Conservation (phyloP, 2,113 vertebrate species). For the Stigmatopora argus region DNA sequence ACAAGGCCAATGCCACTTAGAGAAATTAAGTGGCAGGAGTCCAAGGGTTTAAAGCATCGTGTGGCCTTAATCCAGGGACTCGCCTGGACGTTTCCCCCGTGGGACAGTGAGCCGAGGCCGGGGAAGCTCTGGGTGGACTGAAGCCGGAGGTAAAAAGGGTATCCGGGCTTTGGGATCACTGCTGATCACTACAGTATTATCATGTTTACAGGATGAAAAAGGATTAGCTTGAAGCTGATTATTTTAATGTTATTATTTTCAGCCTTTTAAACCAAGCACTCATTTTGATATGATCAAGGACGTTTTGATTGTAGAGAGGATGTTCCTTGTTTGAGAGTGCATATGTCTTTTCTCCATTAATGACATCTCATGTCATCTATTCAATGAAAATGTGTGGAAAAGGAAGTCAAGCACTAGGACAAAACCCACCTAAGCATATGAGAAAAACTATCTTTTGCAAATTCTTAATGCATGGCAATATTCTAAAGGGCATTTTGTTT, state of each 20-base stretch:
- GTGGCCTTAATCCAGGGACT: constrained; percentile 67
- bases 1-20: constrained; percentile 51
- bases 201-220: constrained; percentile 49
- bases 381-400: no score
- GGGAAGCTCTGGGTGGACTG: constrained; percentile 22
- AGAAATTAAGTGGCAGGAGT: constrained; percentile 64
- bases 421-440: no score
- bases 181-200: constrained; percentile 58
- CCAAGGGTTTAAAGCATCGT: constrained; percentile 56
- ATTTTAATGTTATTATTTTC: constrained; percentile 61
- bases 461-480: no score
- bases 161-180: constrained; percentile 40
- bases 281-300: constrained; percentile 2
- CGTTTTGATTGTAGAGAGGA: not conserved
- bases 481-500: no score
- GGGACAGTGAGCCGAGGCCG: constrained; percentile 29
- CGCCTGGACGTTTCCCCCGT: constrained; percentile 44
- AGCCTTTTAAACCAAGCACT: constrained; percentile 10
- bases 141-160: constrained; percentile 3
- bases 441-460: no score
- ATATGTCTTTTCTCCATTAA: not conserved
- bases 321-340: not conserved
- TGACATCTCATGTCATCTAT: not conserved
- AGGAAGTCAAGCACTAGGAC: no score
- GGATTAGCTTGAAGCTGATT: constrained; percentile 56